These are phyloP conservation scores for Protaetia brevitarsis DNA, from an alignment of 1,140 invertebrate genomes.

Conservation along the genomic window DNA sequence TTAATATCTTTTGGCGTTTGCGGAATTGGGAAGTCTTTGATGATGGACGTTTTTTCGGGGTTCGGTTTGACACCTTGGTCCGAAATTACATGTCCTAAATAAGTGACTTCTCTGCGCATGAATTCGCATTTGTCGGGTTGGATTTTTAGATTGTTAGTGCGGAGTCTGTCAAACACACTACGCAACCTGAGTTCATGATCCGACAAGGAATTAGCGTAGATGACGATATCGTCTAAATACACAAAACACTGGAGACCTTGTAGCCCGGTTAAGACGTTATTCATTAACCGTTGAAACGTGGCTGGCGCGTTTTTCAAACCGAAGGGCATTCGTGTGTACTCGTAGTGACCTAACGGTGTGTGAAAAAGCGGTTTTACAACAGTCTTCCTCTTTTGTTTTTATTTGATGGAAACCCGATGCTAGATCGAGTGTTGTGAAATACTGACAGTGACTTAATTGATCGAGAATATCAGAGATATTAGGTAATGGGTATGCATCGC, in stretches of 20 bases:
- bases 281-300: neutral
- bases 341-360: constrained; percentile 37
- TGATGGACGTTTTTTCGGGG: too few species aligned
- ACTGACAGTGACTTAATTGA: constrained; percentile 26
- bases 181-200: too few species aligned
- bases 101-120: too few species aligned
- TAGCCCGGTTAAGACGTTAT: neutral
- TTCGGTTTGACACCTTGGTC: too few species aligned
- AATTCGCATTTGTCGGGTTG: too few species aligned
- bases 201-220: constrained; percentile 29
- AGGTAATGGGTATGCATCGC: constrained; percentile 33
- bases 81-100: too few species aligned
- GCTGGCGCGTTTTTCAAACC: neutral
- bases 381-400: constrained; percentile 36
- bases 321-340: neutral
- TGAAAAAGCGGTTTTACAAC: constrained; percentile 50
- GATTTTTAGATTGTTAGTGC: too few species aligned
- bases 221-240: constrained; percentile 19
- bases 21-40: too few species aligned
- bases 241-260: neutral
- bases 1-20: too few species aligned
- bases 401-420: constrained; percentile 32
- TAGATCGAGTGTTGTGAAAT: constrained; percentile 37
- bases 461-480: constrained; percentile 42
- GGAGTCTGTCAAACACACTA: too few species aligned